Percentiles rank a stretch among this genome's conserved stretches.
These are phyloP conservation scores for Scaptomyza parva DNA, from an alignment of 2,888 invertebrate genomes.

Conservation along the genomic window DNA sequence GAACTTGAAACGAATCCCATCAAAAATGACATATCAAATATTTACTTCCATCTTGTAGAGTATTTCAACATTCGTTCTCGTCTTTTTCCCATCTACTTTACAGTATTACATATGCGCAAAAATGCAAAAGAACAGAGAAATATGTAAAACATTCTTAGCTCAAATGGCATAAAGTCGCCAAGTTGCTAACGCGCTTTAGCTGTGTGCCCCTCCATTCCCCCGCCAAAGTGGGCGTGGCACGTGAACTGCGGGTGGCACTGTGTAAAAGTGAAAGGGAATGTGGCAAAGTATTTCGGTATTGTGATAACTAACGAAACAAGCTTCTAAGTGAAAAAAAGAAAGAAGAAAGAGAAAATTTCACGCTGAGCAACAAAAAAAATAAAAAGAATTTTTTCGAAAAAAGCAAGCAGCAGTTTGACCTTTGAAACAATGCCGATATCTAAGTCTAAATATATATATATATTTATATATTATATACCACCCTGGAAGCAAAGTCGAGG, in stretches of 20 bases:
- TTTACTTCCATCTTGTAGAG: constrained; percentile 2
- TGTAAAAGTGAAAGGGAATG: background rate
- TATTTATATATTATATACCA: background rate
- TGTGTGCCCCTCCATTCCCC: too few species aligned
- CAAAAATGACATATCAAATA: background rate
- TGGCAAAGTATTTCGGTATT: background rate
- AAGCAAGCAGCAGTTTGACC: constrained; percentile 47
- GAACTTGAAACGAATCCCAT: too few species aligned
- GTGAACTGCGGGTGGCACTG: background rate
- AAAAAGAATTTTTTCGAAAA: too few species aligned
- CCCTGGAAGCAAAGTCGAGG: constrained; percentile 29
- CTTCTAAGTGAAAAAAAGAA: constrained; percentile 33
- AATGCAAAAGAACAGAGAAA: constrained; percentile 52
- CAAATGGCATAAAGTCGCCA: constrained; percentile 60
- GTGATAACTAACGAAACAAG: constrained; percentile 37
- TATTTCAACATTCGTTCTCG: constrained; percentile 2
- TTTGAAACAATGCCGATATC: constrained; percentile 23
- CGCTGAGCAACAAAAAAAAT: constrained; percentile 46
- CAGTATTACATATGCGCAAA: constrained; percentile 30
- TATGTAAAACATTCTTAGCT: constrained; percentile 68
- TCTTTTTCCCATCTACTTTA: background rate
- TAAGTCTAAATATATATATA: constrained; percentile 13
- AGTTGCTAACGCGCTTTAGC: constrained; percentile 38
- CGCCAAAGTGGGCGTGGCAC: constrained; percentile 21
- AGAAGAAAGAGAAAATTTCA: constrained; percentile 39